Evolutionary conservation across 2,113 vertebrate genomes (phyloP).

Genomic region (Neolamprologus tretocephalus): DNA sequence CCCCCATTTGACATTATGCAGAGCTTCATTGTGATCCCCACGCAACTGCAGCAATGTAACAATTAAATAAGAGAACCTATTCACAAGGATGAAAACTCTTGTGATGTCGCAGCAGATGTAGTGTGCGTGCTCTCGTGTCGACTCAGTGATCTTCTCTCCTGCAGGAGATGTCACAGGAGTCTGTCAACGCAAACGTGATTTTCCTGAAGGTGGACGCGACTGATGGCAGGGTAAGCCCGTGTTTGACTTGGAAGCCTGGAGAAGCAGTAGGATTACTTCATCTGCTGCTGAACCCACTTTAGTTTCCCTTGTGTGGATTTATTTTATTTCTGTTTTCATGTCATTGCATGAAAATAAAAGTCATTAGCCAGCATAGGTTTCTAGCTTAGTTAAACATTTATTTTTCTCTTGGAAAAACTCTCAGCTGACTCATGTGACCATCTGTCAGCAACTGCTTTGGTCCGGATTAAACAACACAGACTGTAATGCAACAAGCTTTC

Average conservation of each 20-base stretch:
- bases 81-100: neutral
- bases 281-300: neutral
- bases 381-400: neutral
- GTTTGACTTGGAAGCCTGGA: neutral
- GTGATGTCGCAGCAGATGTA: neutral
- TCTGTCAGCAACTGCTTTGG: neutral
- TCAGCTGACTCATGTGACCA: neutral
- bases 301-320: neutral
- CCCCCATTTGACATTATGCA: neutral
- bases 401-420: neutral
- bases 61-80: neutral
- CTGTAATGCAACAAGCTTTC: neutral
- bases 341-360: neutral
- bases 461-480: neutral
- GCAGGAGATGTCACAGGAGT: constrained; percentile 56
- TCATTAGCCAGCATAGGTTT: neutral
- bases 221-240: constrained; percentile 73
- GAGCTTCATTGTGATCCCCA: neutral
- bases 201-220: constrained; percentile 93
- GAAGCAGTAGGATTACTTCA: neutral
- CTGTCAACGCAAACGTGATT: constrained; percentile 67
- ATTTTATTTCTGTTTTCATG: neutral
- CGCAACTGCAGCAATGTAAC: neutral
- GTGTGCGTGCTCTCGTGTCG: neutral
- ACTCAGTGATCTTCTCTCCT: neutral